These are phyloP conservation scores for Pangasius krempfi DNA, from an alignment of 2,797 vertebrate genomes.

Conservation along the genomic window DNA sequence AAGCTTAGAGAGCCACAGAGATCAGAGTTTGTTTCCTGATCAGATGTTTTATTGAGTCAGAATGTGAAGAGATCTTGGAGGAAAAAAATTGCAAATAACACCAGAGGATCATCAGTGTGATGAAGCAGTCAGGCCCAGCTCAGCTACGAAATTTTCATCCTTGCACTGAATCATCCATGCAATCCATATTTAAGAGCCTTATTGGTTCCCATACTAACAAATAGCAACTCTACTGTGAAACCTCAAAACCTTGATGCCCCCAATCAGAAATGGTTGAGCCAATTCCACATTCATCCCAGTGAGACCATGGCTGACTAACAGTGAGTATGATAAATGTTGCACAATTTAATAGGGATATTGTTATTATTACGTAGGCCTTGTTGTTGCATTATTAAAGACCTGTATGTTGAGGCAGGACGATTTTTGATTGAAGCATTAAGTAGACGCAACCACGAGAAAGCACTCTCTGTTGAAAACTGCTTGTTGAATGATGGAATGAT, in stretches of 20 bases:
- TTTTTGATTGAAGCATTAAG: conserved; percentile 43
- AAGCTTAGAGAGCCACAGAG: background rate
- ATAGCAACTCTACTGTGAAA: background rate
- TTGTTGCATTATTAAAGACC: conserved; percentile 44
- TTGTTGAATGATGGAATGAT: conserved; percentile 38
- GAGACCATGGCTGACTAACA: background rate
- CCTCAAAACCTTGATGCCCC: background rate
- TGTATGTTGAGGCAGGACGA: background rate
- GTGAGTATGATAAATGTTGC: conserved; percentile 12
- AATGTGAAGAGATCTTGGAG: background rate
- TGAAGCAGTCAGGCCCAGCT: background rate
- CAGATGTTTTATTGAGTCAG: background rate
- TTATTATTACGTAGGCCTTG: conserved; percentile 3
- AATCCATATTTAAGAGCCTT: background rate
- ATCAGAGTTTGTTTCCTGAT: background rate
- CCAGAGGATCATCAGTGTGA: background rate
- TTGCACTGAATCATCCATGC: conserved; percentile 3
- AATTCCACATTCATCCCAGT: background rate
- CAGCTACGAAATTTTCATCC: background rate
- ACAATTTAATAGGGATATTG: conserved; percentile 18
- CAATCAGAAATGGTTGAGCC: background rate
- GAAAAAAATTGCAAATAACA: background rate
- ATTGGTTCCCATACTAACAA: background rate
- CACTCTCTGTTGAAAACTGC: conserved; percentile 5
- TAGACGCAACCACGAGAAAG: conserved; percentile 36